phyloP scores from a whole-genome alignment of 2,113 vertebrate species.

The Anguilla japonica region DNA sequence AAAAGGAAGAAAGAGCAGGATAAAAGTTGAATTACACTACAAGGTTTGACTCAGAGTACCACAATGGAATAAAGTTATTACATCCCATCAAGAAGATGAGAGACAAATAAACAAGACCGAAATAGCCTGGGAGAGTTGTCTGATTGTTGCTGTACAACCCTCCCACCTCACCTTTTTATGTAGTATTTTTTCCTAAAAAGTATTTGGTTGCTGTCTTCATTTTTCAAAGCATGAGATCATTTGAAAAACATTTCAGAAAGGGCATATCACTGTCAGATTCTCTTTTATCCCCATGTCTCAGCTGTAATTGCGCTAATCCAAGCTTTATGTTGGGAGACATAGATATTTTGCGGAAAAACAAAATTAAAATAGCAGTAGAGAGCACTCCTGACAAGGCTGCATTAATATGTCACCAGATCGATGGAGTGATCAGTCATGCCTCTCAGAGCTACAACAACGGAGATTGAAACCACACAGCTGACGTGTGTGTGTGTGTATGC shows the following conservation, averaged over 20 bases:
- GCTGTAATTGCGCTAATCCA: conserved; percentile 3
- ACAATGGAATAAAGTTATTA: conserved; percentile 14
- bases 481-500: conserved; percentile 1
- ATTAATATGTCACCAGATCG: background rate
- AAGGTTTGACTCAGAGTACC: conserved; percentile 21
- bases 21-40: background rate
- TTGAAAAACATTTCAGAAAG: background rate
- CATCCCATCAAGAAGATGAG: conserved; percentile 16
- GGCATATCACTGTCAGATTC: conserved; percentile 14
- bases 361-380: background rate
- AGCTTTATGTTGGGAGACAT: background rate
- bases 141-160: background rate
- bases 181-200: background rate
- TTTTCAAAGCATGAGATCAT: background rate
- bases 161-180: background rate
- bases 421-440: background rate
- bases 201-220: background rate
- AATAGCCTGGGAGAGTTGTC: background rate
- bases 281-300: background rate
- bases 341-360: background rate
- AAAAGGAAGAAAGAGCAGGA: conserved; percentile 2
- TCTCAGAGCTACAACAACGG: background rate
- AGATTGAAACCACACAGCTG: background rate
- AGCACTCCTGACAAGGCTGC: background rate
- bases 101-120: background rate